Evolutionary conservation across 2,888 invertebrate species (phyloP).

Genomic region (Aricia artaxerxes): DNA sequence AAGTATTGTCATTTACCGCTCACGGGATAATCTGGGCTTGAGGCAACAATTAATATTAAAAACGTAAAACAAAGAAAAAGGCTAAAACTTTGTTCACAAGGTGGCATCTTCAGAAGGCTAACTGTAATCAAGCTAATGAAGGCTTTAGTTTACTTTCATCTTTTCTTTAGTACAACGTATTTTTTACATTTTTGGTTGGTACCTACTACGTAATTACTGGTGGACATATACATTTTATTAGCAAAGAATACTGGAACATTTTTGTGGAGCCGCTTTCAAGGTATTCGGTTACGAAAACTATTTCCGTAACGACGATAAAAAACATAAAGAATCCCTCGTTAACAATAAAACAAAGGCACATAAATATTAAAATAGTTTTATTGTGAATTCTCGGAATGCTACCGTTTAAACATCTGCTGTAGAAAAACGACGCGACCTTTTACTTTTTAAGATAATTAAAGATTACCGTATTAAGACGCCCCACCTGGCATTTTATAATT

Average conservation of each 20-base stretch:
- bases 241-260: conserved; percentile 4
- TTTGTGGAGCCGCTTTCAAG: neutral
- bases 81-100: neutral
- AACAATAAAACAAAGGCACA: conserved; percentile 20
- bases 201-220: neutral
- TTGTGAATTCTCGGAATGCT: conserved; percentile 14
- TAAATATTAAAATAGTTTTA: conserved; percentile 17
- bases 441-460: conserved; percentile 23
- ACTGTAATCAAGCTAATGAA: conserved; percentile 19
- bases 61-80: neutral
- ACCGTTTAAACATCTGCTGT: conserved; percentile 19
- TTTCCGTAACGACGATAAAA: neutral
- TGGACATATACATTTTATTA: neutral
- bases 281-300: conserved; percentile 2
- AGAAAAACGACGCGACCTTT: conserved; percentile 20
- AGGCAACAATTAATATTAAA: neutral
- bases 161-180: neutral
- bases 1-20: neutral
- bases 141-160: neutral
- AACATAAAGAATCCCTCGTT: conserved; percentile 2
- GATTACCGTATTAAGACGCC: conserved; percentile 11
- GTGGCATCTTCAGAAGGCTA: neutral
- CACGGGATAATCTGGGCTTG: neutral
- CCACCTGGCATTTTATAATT: conserved; percentile 29
- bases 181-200: neutral